These are phyloP conservation scores for Clanis bilineata DNA, from an alignment of 2,888 invertebrate species.

Conservation along the genomic window DNA sequence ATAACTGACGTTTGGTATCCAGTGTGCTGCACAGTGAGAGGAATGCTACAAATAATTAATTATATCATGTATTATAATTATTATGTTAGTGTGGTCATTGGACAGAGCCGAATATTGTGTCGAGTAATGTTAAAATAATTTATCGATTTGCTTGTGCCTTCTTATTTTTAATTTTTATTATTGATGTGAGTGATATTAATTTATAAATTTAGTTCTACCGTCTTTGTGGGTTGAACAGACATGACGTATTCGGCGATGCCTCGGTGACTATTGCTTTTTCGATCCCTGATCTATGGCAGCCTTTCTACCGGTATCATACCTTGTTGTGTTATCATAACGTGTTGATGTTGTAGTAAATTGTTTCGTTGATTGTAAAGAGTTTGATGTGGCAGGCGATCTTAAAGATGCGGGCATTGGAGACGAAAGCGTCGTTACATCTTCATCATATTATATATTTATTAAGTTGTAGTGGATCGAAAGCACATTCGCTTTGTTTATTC, in stretches of 20 bases:
- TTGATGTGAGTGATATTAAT: slow-evolving; percentile 77
- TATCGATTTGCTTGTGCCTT: slow-evolving; percentile 80
- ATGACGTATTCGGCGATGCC: slow-evolving; percentile 70
- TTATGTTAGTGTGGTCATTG: slow-evolving; percentile 69
- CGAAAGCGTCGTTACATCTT: slow-evolving; percentile 59
- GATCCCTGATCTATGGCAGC: slow-evolving; percentile 65
- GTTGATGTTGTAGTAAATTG: slow-evolving; percentile 68
- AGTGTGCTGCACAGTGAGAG: slow-evolving; percentile 80
- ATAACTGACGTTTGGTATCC: slow-evolving; percentile 82
- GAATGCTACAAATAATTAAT: slow-evolving; percentile 80
- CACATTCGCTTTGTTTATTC: slow-evolving; percentile 77
- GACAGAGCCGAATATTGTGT: slow-evolving; percentile 72
- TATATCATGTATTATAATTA: slow-evolving; percentile 78
- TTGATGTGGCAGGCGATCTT: slow-evolving; percentile 65
- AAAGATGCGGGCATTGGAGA: slow-evolving; percentile 75
- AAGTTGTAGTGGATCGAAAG: slow-evolving; percentile 77
- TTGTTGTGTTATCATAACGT: slow-evolving; percentile 60
- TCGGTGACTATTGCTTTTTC: slow-evolving; percentile 68
- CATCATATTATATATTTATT: slow-evolving; percentile 62
- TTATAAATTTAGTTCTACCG: slow-evolving; percentile 75
- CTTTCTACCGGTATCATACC: slow-evolving; percentile 51
- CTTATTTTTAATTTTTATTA: slow-evolving; percentile 75
- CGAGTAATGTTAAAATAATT: slow-evolving; percentile 69
- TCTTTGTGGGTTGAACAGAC: slow-evolving; percentile 51
- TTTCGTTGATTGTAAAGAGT: slow-evolving; percentile 59